Evolutionary conservation across 2,113 vertebrate species (phyloP), one percentile per base, ranked within the genome.

Genomic region (Pelobates fuscus): DNA sequence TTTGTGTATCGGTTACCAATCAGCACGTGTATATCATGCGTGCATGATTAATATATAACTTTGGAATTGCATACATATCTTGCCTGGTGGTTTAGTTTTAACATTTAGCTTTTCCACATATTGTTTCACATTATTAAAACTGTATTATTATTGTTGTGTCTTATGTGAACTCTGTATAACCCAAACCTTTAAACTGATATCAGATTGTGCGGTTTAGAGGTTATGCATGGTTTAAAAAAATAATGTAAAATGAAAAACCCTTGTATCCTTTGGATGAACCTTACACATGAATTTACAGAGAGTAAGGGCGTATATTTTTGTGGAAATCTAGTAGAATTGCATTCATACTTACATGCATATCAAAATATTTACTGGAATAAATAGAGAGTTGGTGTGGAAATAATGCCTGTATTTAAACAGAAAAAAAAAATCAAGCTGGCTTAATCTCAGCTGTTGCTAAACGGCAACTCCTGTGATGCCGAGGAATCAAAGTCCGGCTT

Each of bases 201-300:
- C 52, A 20, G 52, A 55, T 55, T 8, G 18, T 2, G 4, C 21
- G 3, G 52, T 55, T 20, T n/a, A 20, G 20, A 55, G 21, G 52
- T 21, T 21, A 55, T 23, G 20, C 20, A n/a, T 55, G 20, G 21
- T 55, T 55, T 21, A 55, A 55, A 55, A 20, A 11, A 20, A 55
- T 23, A 21, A 20, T 8, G 7, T 21, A 55, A 21, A 21, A 52
- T 17, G 18, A 52, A n/a, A 4, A 5, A 8, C 20, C 8, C 52
- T n/a, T n/a, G 21, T 55, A 55, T n/a, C 52, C 52, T 23, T 55
- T 55, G 52, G 52, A 20, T 55, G 52, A 55, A 55, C 52, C 52
- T 23, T 55, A 11, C 52, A 23, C 52, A 20, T 18, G 52, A 55
- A 55, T 55, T 1, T 55, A n/a, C 18, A 55, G 52, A 18, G 5